Base-by-base conservation (phyloP, 2,888 invertebrate genomes). In the Polylopha cassiicola region DNA sequence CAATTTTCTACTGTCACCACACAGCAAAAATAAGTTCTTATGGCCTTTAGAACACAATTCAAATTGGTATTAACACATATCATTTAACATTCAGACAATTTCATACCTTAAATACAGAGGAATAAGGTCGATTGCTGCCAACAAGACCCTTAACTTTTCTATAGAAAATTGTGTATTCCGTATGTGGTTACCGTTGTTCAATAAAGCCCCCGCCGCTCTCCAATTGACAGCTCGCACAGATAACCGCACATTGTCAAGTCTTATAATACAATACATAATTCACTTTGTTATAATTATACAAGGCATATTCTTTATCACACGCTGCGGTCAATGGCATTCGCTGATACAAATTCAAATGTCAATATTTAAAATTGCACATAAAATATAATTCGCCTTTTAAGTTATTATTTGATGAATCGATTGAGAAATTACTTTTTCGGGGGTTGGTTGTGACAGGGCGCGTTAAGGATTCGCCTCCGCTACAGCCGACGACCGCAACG, bases 201-300 rank as follows among this genome's bases (percentile, higher is more conserved):
- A 69, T 70, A 74, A 73, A 78, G 70, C 72, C 72, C 71, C 64
- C 55, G 57, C 47, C 70, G 65, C 67, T 39, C 61, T 67, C 67
- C 76, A 80, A 78, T 77, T 75, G 78, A 79, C 75, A 65, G 66
- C 65, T 58, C 62, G 60, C 61, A 58, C 67, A 60, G 67, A 64
- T 68, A 65, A 53, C 58, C 70, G 65, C 71, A 70, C 76, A 66
- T 70, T 71, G 76, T 79, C 80, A 79, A 78, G 57, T 76, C 76
- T 80, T 78, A 77, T 58, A 75, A 45, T 45, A 41, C 42, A 78
- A 74, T 79, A 81, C 74, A 77, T 72, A 77, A 77, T 79, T 79
- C 74, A 75, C 67, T 75, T 75, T 75, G 76, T 80, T 78, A 80
- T 79, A 72, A 80, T 79, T 78, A 80, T 70, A 79, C 81, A 82